phyloP scores from a whole-genome alignment of 2,113 vertebrate genomes.

The Pachyramphus minor region DNA sequence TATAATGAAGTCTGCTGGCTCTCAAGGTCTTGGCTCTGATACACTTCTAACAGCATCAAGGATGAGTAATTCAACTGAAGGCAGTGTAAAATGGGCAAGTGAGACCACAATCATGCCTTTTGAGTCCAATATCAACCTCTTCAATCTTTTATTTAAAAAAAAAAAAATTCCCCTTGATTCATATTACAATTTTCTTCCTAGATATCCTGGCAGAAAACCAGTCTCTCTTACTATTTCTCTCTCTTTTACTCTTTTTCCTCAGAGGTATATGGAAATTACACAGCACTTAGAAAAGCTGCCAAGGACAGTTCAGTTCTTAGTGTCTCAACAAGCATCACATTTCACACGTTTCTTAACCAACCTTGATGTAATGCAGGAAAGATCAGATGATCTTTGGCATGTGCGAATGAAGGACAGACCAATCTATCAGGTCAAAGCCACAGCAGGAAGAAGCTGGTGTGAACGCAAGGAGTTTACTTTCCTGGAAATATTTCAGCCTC shows the following conservation, averaged over 20 bases:
- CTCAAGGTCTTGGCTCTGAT: neutral
- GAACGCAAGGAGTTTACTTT: neutral
- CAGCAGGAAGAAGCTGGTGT: neutral
- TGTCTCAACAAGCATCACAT: constrained; percentile 79
- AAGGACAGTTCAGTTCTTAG: constrained; percentile 79
- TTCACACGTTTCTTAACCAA: neutral
- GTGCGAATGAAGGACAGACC: neutral
- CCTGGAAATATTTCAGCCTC: neutral
- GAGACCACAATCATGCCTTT: neutral
- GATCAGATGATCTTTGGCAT: neutral
- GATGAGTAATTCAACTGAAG: neutral
- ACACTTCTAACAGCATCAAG: neutral
- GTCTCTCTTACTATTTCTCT: neutral
- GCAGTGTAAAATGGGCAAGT: neutral
- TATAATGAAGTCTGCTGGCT: neutral
- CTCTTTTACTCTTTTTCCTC: neutral
- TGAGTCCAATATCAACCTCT: neutral
- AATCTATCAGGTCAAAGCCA: neutral
- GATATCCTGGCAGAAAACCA: neutral
- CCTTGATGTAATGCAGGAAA: neutral
- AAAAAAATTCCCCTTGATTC: neutral
- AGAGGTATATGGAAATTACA: constrained; percentile 84
- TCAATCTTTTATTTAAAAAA: neutral
- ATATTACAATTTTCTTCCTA: neutral
- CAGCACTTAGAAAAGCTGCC: constrained; percentile 76